Percentiles rank a stretch among this genome's conserved stretches.
Evolutionary conservation across 2,797 vertebrate genomes (phyloP).

Genomic region (Falco naumanni): DNA sequence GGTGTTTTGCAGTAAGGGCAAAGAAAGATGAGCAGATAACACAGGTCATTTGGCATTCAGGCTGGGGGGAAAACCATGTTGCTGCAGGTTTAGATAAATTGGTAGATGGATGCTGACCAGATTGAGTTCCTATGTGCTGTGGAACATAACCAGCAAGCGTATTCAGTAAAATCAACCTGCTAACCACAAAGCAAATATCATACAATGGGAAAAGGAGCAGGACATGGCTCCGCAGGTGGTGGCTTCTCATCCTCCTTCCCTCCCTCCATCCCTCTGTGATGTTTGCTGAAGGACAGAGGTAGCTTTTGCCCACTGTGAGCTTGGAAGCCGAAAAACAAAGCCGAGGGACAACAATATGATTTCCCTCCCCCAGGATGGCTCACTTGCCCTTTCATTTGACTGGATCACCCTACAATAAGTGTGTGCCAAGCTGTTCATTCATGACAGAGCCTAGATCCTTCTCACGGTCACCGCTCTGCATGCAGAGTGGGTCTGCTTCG

Average conservation of each 20-base stretch:
- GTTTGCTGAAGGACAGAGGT: neutral
- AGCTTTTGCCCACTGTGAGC: neutral
- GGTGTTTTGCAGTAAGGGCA: neutral
- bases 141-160: neutral
- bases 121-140: neutral
- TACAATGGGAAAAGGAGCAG: neutral
- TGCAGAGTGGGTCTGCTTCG: neutral
- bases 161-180: neutral
- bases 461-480: neutral
- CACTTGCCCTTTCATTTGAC: neutral
- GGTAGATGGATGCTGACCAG: too few relatives aligned
- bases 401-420: neutral
- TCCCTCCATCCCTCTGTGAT: neutral
- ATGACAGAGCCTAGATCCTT: neutral
- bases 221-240: neutral
- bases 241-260: neutral
- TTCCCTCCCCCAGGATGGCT: fast-evolving
- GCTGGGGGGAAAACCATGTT: neutral
- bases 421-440: fast-evolving
- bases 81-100: neutral
- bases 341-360: neutral
- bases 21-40: neutral
- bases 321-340: neutral
- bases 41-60: neutral
- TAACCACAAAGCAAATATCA: fast-evolving